Evolutionary conservation across 1,140 invertebrate genomes (phyloP).

Genomic region (Triops cancriformis): DNA sequence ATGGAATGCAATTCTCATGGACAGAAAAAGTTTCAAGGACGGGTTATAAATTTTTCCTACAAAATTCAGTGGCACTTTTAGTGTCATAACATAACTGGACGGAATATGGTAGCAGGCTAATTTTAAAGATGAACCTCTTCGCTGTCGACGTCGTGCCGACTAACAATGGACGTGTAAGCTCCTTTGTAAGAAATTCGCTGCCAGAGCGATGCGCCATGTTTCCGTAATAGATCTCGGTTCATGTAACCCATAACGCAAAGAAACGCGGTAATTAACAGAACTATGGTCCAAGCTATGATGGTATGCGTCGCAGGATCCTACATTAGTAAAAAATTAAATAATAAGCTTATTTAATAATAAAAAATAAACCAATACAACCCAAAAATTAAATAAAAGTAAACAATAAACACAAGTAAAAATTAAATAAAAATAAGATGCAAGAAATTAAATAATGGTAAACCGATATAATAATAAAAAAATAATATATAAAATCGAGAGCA

Average conservation of each 20-base stretch:
- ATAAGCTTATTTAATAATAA: constrained; percentile 36
- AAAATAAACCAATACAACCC: constrained; percentile 38
- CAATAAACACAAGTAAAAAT: not conserved
- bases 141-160: constrained; percentile 21
- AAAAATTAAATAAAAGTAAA: constrained; percentile 34
- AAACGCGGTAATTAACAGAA: constrained; percentile 43
- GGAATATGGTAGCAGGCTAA: not conserved
- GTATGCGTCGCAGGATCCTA: constrained; percentile 37
- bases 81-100: too few species aligned
- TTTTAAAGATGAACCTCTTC: constrained; percentile 25
- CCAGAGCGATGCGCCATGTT: constrained; percentile 7
- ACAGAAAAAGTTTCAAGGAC: not conserved
- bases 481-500: too few species aligned
- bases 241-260: constrained; percentile 51
- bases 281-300: constrained; percentile 49
- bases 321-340: constrained; percentile 31
- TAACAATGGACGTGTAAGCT: constrained; percentile 23
- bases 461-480: too few species aligned
- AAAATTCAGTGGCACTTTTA: too few species aligned
- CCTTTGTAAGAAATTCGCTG: constrained; percentile 16
- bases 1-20: not conserved
- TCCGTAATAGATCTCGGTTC: constrained; percentile 41
- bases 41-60: too few species aligned
- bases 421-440: not conserved
- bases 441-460: too few species aligned